Percentiles rank a stretch among this genome's conserved stretches.
These are phyloP conservation scores for Andrena camellia DNA, from an alignment of 2,888 invertebrate genomes.

Conservation along the genomic window DNA sequence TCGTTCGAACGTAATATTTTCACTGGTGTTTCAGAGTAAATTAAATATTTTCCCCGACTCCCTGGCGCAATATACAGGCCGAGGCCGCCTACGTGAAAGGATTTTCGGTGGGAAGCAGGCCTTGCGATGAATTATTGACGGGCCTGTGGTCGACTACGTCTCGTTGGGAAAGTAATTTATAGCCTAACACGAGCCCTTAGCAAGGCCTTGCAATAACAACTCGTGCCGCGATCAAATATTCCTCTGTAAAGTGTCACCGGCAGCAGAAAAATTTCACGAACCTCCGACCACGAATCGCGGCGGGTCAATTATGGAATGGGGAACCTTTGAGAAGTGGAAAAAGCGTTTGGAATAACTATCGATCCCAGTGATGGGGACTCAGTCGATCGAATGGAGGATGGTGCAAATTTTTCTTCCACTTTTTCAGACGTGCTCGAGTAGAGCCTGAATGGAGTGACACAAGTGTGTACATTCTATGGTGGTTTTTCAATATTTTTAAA, in stretches of 20 bases:
- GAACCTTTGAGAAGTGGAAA: neutral
- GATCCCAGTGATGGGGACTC: neutral
- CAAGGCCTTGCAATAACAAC: constrained; percentile 63
- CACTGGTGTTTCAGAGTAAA: constrained; percentile 33
- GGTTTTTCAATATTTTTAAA: too few relatives aligned
- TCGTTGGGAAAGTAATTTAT: constrained; percentile 68
- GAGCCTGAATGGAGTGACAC: neutral
- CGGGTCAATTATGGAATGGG: constrained; percentile 20
- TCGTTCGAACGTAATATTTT: constrained; percentile 8
- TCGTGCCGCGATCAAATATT: constrained; percentile 50
- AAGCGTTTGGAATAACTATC: constrained; percentile 1
- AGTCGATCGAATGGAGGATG: neutral
- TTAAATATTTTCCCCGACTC: constrained; percentile 50
- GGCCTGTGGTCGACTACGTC: constrained; percentile 65
- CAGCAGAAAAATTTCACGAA: constrained; percentile 47
- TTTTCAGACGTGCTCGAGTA: neutral
- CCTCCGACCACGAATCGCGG: constrained; percentile 21
- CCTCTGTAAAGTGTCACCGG: constrained; percentile 54
- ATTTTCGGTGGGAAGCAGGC: constrained; percentile 53
- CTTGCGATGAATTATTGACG: constrained; percentile 68
- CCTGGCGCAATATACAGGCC: constrained; percentile 10
- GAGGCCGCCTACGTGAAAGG: constrained; percentile 38
- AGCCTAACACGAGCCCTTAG: constrained; percentile 48
- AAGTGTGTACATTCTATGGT: too few relatives aligned
- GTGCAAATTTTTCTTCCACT: neutral